Conservation (phyloP, 2,797 vertebrate genomes). For the Enteromius afrohamiltoni region DNA sequence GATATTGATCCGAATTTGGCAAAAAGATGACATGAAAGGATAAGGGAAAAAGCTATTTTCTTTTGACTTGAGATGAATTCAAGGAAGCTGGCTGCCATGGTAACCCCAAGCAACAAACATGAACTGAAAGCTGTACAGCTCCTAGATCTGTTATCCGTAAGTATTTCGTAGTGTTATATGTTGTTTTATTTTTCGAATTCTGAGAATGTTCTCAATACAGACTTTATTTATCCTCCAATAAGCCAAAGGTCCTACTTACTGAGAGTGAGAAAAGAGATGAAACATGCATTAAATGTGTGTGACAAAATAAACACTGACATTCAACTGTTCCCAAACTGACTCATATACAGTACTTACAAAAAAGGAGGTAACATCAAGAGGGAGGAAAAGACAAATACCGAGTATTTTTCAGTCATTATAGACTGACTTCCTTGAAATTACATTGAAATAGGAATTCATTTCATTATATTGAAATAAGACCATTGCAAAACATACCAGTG, state of each 20-base stretch:
- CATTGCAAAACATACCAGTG: not conserved
- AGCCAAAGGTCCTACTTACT: not conserved
- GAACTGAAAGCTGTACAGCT: conserved; percentile 26
- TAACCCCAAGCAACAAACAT: conserved; percentile 59
- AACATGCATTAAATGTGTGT: not conserved
- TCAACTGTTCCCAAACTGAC: not conserved
- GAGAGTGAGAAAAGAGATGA: not conserved
- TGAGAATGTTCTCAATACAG: not conserved
- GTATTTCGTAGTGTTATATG: conserved; percentile 2
- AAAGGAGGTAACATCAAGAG: not conserved
- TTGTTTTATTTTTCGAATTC: conserved; percentile 13
- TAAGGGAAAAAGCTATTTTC: conserved; percentile 49
- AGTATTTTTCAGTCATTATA: not conserved
- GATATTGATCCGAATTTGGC: conserved; percentile 60
- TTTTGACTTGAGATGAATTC: conserved; percentile 51
- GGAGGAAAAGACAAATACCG: not conserved
- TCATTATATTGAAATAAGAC: not conserved
- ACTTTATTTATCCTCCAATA: not conserved
- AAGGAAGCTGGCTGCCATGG: conserved; percentile 50
- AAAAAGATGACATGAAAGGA: conserved; percentile 40
- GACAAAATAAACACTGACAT: not conserved
- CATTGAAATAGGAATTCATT: not conserved
- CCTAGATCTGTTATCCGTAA: conserved; percentile 18
- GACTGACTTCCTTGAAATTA: not conserved
- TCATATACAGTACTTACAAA: not conserved